phyloP scores from a whole-genome alignment of 2,113 vertebrate genomes.

The rabbit (Oryctolagus cuniculus) region mOryCun1.1 NC_091436.1:46208001-46208500 shows the following conservation, averaged over 20 bases:
- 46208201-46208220: background rate
- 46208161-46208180: background rate
- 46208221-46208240: background rate
- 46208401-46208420: too few species aligned
- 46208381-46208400: too few species aligned
- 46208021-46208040: background rate
- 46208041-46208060: background rate
- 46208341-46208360: too few species aligned
- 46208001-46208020: background rate
- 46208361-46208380: too few species aligned
- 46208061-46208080: background rate
- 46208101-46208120: background rate
- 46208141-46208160: background rate
- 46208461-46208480: too few species aligned
- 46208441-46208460: too few species aligned
- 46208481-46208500: too few species aligned
- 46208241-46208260: background rate
- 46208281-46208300: background rate
- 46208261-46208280: background rate
- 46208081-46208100: background rate
- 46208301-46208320: too few species aligned
- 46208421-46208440: too few species aligned
- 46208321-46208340: too few species aligned
- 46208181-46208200: background rate
- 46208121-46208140: background rate